Percentiles rank a stretch among this genome's conserved stretches.
Conservation (phyloP, 1,140 invertebrate species). For the Tachypleus tridentatus region DNA sequence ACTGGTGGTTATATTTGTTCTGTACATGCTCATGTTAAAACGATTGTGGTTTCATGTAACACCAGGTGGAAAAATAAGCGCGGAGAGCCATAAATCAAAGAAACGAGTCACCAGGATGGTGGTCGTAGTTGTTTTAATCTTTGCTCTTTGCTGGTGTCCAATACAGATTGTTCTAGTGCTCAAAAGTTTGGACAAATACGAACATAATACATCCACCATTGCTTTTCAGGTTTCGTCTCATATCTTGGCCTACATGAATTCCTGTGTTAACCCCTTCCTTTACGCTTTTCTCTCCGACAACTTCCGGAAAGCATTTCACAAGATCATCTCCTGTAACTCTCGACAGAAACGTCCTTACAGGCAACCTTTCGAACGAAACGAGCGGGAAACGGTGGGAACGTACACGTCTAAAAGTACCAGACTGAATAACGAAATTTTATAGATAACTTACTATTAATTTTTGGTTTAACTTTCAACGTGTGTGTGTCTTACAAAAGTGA, state of each 20-base stretch:
- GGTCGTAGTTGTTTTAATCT: conserved; percentile 88
- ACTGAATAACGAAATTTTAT: conserved; percentile 11
- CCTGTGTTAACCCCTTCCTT: conserved; percentile 85
- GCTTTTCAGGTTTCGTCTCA: conserved; percentile 70
- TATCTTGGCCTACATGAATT: conserved; percentile 80
- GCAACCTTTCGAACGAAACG: too few species aligned
- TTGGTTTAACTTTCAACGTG: too few species aligned
- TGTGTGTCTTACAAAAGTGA: too few species aligned
- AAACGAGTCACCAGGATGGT: conserved; percentile 86
- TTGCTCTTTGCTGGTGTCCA: conserved; percentile 89
- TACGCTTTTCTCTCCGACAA: conserved; percentile 83
- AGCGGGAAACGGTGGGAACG: conserved; percentile 30
- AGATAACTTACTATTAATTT: background rate
- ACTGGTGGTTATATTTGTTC: conserved; percentile 63
- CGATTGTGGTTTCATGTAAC: conserved; percentile 66
- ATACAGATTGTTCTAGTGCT: conserved; percentile 73
- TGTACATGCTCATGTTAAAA: conserved; percentile 83
- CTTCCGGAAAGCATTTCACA: conserved; percentile 68
- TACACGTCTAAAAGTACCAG: conserved; percentile 17
- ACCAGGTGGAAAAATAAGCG: conserved; percentile 53
- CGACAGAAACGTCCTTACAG: too few species aligned
- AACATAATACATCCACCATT: conserved; percentile 46
- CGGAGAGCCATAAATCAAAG: conserved; percentile 64
- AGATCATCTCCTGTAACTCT: conserved; percentile 35
- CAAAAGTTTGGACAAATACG: conserved; percentile 58